Base-by-base conservation (phyloP, 2,888 invertebrate species). In the Euplagia quadripunctaria region DNA sequence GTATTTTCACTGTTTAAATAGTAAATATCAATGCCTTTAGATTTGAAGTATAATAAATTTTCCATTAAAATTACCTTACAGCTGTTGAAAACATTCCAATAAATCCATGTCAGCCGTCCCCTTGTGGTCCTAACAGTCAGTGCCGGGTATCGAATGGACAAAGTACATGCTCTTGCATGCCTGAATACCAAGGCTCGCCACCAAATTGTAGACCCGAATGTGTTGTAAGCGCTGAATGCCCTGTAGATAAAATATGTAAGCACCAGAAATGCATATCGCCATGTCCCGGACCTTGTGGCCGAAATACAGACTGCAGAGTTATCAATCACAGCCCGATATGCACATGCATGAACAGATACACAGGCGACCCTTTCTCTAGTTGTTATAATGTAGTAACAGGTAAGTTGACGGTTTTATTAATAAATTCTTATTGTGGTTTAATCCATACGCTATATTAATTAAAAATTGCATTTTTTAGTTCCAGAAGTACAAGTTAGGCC, bases 191-290 rank as follows among this genome's bases (percentile, higher is more conserved):
- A 68, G 98, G 97, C 41, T 96, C 96, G 73, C 97, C 98, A 68
- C 97, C 97, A 74, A 96, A 96, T 84, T 97, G 97, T 87, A 95
- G 97, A 83, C 97, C 97, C n/a, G 97, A 97, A 91, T 97, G 97
- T 91, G 96, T 97, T n/a, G 96, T 97, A 20, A 97, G 97, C 85
- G 94, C 97, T 43, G 97, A 97, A 91, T 97, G 97, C 87, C 88
- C 97, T 3, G 91, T 95, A 55, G 96, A 97, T 76, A 96, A 96
- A 91, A 97, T 97, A 46, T 97, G 97, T 88, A 93, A 97, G 70
- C 97, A 97, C 87, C 96, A 97, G 85, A 97, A 97, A 92, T 98
- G 98, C 90, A 89, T 96, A 41, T 97, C 97, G 84, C 97, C 98
- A 66, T 98, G 98, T 82, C 97, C 97, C 68, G 97, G 97, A 66